Base-by-base conservation (phyloP, 2,797 vertebrate species). In the Pseudomugil gertrudae region DNA sequence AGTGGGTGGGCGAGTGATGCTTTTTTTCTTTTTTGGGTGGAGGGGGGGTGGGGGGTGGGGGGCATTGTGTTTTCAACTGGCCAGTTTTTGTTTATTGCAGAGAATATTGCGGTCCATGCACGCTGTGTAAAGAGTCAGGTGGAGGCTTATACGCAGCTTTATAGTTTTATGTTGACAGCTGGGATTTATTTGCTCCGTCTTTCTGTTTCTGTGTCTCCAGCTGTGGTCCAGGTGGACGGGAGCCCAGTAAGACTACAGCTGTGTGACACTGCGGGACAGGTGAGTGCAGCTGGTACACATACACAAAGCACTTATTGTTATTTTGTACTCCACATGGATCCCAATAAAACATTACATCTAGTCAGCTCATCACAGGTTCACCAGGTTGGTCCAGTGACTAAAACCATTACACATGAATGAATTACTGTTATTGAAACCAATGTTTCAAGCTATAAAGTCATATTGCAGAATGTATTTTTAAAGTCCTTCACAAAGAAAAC, bases 211-310 rank as follows among this genome's bases (percentile, higher is more conserved):
- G 69, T 82, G 50, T 79, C 81, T 58, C 13, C 87, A 95, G 95
- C 95, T 62, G 92, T 95, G 43, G 95, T 95, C 68, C 93, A 95
- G 75, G 95, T 96, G 72, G 94, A 94, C 17, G 94, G 94, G 55
- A 93, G 83, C 74, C 95, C 95, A 0, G 92, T 96, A 4, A 89
- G 94, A 80, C 89, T 96, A 36, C 94, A 95, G 86, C 84, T 96
- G 47, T 95, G 95, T 65, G 95, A 96, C 89, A 96, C 95, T 1
- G 95, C 95, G 9, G 95, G 95, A 85, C 95, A 95, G 93, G 95
- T 96, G 91, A 93, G 91, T 72, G 29, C 13, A 57, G 13, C 6
- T 68, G 2, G 57, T 45, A 36, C 59, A 66, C 69, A 58, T 24
- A 57, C 57, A 35, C 43, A 32, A 4, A 3, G 21, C 6, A 19